phyloP scores from a whole-genome alignment of 2,797 vertebrate genomes.

The Tapera naevia region DNA sequence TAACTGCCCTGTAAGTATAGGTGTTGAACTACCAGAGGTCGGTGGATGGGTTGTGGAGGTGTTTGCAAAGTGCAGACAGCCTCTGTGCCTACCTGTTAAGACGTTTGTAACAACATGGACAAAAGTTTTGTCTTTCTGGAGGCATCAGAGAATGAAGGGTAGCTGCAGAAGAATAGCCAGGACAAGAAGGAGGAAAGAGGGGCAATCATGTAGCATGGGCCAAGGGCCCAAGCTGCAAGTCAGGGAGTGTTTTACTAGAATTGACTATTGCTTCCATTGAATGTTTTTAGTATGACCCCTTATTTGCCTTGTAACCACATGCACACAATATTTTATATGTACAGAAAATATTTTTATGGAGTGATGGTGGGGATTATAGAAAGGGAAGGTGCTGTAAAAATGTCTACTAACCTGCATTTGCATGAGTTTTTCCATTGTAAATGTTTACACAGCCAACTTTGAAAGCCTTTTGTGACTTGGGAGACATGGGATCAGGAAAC shows the following conservation, averaged over 20 bases:
- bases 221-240: background rate
- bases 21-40: background rate
- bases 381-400: constrained; percentile 7
- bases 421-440: constrained; percentile 55
- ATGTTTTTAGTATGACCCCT: background rate
- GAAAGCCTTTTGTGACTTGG: constrained; percentile 57
- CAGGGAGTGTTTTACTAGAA: background rate
- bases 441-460: constrained; percentile 23
- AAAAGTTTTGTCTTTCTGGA: background rate
- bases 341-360: background rate
- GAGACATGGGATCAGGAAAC: constrained; percentile 54
- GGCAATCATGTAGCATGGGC: fast-evolving
- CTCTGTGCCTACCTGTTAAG: background rate
- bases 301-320: background rate
- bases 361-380: background rate
- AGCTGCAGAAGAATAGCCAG: background rate
- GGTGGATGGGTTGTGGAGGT: background rate
- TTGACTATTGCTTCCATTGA: background rate
- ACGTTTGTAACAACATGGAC: background rate
- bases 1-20: fast-evolving
- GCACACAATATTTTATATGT: too few relatives aligned
- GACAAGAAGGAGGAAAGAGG: background rate
- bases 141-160: background rate
- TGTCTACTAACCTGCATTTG: background rate
- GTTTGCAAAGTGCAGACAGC: background rate